These are phyloP conservation scores for Sigmodon hispidus DNA, from an alignment of 2,113 vertebrate genomes.

Conservation along the genomic window DNA sequence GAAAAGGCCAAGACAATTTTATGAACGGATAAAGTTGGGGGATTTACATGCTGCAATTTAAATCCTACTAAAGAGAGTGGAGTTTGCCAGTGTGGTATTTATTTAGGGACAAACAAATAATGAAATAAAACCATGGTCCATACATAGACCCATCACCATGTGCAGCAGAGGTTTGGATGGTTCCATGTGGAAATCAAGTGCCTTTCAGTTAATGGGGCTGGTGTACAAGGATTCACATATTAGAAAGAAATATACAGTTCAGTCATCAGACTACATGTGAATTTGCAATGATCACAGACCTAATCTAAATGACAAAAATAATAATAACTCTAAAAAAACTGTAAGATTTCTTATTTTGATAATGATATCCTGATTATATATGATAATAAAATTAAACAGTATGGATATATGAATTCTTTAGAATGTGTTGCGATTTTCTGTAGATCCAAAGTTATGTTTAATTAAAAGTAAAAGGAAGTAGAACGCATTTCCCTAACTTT, in stretches of 20 bases:
- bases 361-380: background rate
- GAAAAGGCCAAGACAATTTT: slow-evolving; percentile 40
- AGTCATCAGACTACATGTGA: background rate
- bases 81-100: background rate
- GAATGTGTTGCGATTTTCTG: background rate
- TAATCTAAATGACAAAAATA: slow-evolving; percentile 39
- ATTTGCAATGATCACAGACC: background rate
- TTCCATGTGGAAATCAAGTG: background rate
- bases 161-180: background rate
- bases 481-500: background rate
- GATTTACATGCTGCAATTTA: background rate
- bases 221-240: background rate
- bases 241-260: background rate
- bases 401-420: background rate
- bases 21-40: background rate
- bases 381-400: background rate
- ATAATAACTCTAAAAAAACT: slow-evolving; percentile 9
- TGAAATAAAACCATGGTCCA: background rate
- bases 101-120: background rate
- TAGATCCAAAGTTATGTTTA: background rate
- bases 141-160: background rate
- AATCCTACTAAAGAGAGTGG: background rate
- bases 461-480: background rate
- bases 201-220: background rate
- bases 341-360: slow-evolving; percentile 12